Evolutionary conservation across 2,113 vertebrate species (phyloP).

Genomic region (Melanotaenia duboulayi): DNA sequence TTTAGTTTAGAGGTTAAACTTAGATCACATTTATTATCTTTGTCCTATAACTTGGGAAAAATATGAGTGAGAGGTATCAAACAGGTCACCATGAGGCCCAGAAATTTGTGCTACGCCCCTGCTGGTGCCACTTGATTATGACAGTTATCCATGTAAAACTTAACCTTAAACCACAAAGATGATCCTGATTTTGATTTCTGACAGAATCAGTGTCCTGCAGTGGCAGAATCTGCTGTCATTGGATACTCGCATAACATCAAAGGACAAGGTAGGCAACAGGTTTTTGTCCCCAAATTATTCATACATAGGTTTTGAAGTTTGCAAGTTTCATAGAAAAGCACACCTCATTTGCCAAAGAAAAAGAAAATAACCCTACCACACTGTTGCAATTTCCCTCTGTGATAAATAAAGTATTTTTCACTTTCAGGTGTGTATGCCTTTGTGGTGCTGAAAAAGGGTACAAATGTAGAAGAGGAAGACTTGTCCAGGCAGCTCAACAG

Average conservation of each 20-base stretch:
- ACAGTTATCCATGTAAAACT: not conserved
- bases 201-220: slow-evolving; percentile 81
- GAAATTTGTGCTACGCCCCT: too few species aligned
- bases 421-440: slow-evolving; percentile 80
- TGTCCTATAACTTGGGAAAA: too few species aligned
- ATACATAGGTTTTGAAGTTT: not conserved
- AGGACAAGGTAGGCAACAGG: slow-evolving; percentile 80
- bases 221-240: slow-evolving; percentile 85
- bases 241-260: slow-evolving; percentile 83
- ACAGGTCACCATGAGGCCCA: too few species aligned
- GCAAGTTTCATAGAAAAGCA: too few species aligned
- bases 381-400: not conserved
- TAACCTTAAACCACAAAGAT: not conserved
- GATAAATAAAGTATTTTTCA: not conserved
- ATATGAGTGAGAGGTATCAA: too few species aligned
- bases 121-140: too few species aligned
- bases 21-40: too few species aligned
- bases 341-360: too few species aligned
- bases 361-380: too few species aligned
- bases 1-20: too few species aligned
- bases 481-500: slow-evolving; percentile 70
- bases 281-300: not conserved
- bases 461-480: slow-evolving; percentile 37
- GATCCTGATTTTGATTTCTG: slow-evolving; percentile 33
- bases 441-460: slow-evolving; percentile 82